Conservation (phyloP, 2,888 invertebrate genomes). For the Cheilosia vulpina region DNA sequence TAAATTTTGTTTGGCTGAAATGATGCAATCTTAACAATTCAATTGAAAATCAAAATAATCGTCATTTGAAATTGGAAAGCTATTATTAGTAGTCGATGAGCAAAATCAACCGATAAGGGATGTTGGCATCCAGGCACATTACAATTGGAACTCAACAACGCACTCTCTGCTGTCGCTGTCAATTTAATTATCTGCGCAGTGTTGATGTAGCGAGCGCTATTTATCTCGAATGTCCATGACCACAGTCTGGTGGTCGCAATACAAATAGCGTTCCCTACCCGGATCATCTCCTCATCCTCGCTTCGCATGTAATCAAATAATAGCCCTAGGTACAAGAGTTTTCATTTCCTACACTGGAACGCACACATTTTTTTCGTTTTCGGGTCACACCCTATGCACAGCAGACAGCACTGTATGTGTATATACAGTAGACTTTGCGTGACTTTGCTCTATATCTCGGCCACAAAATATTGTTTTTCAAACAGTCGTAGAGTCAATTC, state of each 20-base stretch:
- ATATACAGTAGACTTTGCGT: slow-evolving; percentile 11
- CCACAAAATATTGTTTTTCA: slow-evolving; percentile 2
- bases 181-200: slow-evolving; percentile 7
- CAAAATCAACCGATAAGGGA: not conserved
- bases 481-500: slow-evolving; percentile 37
- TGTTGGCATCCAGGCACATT: not conserved
- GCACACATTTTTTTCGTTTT: not conserved
- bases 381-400: slow-evolving; percentile 27
- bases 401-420: not conserved
- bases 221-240: slow-evolving; percentile 24
- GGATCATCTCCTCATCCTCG: not conserved
- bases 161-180: slow-evolving; percentile 1
- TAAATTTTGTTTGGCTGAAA: slow-evolving; percentile 19
- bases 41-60: slow-evolving; percentile 22
- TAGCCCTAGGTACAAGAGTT: not conserved
- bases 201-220: too few relatives aligned
- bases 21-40: slow-evolving; percentile 64
- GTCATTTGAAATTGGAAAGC: slow-evolving; percentile 5
- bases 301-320: slow-evolving; percentile 17
- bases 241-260: slow-evolving; percentile 23
- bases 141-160: slow-evolving; percentile 11
- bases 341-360: slow-evolving; percentile 7
- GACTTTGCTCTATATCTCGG: slow-evolving; percentile 14
- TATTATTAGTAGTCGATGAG: slow-evolving; percentile 29
- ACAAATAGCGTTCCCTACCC: slow-evolving; percentile 15